Percentiles rank a stretch among this genome's conserved stretches.
phyloP scores from a whole-genome alignment of 2,888 invertebrate species.

The Dicyrtoma fusca region DNA sequence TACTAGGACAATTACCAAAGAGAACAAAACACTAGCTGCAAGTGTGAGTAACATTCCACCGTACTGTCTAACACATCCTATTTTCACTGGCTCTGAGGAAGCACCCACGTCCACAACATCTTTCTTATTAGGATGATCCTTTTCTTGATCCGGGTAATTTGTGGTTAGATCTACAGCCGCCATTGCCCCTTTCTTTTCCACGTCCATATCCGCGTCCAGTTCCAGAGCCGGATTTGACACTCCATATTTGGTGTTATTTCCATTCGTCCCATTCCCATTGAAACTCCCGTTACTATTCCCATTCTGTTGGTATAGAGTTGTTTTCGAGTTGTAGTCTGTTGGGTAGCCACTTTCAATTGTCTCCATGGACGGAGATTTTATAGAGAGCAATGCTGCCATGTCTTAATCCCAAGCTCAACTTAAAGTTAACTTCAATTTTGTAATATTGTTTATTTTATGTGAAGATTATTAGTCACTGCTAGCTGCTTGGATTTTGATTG shows the following conservation, averaged over 20 bases:
- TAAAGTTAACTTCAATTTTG: not conserved
- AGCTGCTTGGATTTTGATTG: too few species aligned
- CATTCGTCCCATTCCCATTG: not conserved
- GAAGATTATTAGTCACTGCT: too few species aligned
- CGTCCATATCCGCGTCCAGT: not conserved
- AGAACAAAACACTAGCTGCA: slow-evolving; percentile 20
- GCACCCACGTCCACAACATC: not conserved
- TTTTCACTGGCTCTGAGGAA: not conserved
- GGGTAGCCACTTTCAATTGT: slow-evolving; percentile 14
- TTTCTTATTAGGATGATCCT: not conserved
- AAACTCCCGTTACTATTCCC: not conserved
- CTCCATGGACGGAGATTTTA: slow-evolving; percentile 24
- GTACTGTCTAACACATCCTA: slow-evolving; percentile 44
- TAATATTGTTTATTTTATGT: not conserved
- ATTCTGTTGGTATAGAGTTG: slow-evolving; percentile 9
- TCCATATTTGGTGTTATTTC: slow-evolving; percentile 11
- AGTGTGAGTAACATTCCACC: slow-evolving; percentile 41
- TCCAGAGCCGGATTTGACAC: slow-evolving; percentile 15
- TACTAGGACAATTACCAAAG: slow-evolving; percentile 16
- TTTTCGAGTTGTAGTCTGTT: slow-evolving; percentile 17
- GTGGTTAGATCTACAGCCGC: not conserved
- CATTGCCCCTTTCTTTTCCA: not conserved
- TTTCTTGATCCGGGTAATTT: not conserved
- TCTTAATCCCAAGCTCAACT: not conserved
- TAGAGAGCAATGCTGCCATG: slow-evolving; percentile 30